These are phyloP conservation scores for Brachionus paranguensis DNA, from an alignment of 1,140 invertebrate genomes.

Conservation along the genomic window DNA sequence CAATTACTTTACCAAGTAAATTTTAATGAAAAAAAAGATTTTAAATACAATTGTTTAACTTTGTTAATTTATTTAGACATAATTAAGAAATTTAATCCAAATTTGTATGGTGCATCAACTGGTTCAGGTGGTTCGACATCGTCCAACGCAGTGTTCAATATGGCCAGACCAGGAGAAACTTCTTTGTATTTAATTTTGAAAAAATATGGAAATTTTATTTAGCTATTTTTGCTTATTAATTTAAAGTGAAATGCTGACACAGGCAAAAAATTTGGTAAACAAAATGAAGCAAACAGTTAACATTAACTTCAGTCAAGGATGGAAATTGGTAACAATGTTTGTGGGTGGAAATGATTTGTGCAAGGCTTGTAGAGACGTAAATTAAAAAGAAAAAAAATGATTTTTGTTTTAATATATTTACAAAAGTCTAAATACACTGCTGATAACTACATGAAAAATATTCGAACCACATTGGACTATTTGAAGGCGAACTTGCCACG, in stretches of 20 bases:
- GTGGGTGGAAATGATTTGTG: conserved; percentile 77
- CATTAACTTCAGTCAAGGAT: conserved; percentile 56
- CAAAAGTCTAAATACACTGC: conserved; percentile 46
- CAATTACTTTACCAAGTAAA: conserved; percentile 42
- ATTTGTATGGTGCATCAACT: conserved; percentile 49
- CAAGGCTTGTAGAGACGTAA: conserved; percentile 60
- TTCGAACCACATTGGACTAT: conserved; percentile 61
- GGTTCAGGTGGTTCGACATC: conserved; percentile 44
- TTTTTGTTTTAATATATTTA: neutral
- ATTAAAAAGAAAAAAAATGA: neutral
- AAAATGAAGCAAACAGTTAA: conserved; percentile 64
- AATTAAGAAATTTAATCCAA: conserved; percentile 50
- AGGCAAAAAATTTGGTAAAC: conserved; percentile 64
- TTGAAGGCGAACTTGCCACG: conserved; percentile 65
- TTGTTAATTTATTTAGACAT: conserved; percentile 45
- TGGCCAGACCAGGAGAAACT: conserved; percentile 48
- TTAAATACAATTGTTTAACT: too few relatives aligned
- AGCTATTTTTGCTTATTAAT: neutral
- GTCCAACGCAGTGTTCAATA: conserved; percentile 47
- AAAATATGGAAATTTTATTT: neutral
- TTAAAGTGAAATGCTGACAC: conserved; percentile 62
- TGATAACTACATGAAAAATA: conserved; percentile 61
- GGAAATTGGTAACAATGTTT: conserved; percentile 74
- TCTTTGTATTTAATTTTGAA: conserved; percentile 42
- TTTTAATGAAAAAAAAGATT: too few relatives aligned